Conservation (phyloP, 2,888 invertebrate species). For the Horisme vitalbata region DNA sequence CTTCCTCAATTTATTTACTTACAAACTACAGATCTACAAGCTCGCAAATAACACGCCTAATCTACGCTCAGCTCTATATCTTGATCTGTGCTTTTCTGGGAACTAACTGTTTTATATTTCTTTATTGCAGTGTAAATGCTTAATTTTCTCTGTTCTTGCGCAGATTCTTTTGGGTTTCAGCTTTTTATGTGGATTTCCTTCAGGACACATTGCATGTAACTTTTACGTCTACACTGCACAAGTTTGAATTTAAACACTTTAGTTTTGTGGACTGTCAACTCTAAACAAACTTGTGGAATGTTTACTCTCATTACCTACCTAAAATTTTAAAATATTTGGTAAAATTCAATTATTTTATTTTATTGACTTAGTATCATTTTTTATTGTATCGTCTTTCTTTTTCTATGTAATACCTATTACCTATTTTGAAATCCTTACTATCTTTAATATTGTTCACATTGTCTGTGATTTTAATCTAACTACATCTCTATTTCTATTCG, state of each 20-base stretch:
- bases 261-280: too few relatives aligned
- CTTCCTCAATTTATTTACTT: slow-evolving; percentile 46
- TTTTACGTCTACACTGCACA: slow-evolving; percentile 45
- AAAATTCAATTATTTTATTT: slow-evolving; percentile 18
- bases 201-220: slow-evolving; percentile 56
- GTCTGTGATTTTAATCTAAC: slow-evolving; percentile 12
- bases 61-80: slow-evolving; percentile 74
- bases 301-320: slow-evolving; percentile 4
- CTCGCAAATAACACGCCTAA: slow-evolving; percentile 82
- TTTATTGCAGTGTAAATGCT: slow-evolving; percentile 45
- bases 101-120: slow-evolving; percentile 52
- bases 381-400: slow-evolving; percentile 6
- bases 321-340: neutral
- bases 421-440: slow-evolving; percentile 8
- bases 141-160: slow-evolving; percentile 48
- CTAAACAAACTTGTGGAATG: slow-evolving; percentile 43
- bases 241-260: slow-evolving; percentile 43
- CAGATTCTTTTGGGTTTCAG: slow-evolving; percentile 49
- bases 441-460: slow-evolving; percentile 5
- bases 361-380: slow-evolving; percentile 11
- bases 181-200: slow-evolving; percentile 52
- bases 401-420: slow-evolving; percentile 1
- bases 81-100: slow-evolving; percentile 70
- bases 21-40: slow-evolving; percentile 61
- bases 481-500: slow-evolving; percentile 21